A percentile compares a stretch with the other conserved stretches of the same genome.
Evolutionary conservation across 2,888 invertebrate genomes (phyloP).

Genomic region (Synergus umbraculus): DNA sequence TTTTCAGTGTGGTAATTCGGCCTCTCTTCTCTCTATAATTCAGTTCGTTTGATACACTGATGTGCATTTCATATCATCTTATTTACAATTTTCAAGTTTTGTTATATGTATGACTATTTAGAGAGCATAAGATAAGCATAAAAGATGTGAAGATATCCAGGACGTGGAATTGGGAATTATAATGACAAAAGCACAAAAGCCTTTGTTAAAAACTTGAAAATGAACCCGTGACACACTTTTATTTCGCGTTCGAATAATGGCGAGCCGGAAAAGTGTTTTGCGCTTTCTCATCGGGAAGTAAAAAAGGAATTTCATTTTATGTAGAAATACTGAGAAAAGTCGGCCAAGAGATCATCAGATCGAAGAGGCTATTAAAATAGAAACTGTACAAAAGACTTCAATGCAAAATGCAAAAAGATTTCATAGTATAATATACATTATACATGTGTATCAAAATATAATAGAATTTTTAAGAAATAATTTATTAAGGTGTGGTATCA

Average conservation of each 20-base stretch:
- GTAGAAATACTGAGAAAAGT: conserved; percentile 19
- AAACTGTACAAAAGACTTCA: background rate
- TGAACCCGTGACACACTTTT: conserved; percentile 55
- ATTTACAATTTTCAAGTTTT: background rate
- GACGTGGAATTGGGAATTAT: conserved; percentile 55
- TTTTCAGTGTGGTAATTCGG: too few relatives aligned
- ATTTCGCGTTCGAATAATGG: conserved; percentile 46
- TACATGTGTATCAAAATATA: too few relatives aligned
- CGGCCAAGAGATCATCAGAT: background rate
- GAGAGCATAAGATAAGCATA: background rate
- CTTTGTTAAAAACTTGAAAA: conserved; percentile 56
- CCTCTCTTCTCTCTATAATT: too few relatives aligned
- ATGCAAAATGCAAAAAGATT: background rate
- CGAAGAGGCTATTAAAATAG: conserved; percentile 7
- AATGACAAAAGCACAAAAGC: conserved; percentile 59
- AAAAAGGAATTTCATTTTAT: background rate
- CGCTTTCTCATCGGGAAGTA: background rate
- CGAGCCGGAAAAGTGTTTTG: conserved; percentile 2
- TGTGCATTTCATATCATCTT: too few relatives aligned
- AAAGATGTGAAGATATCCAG: conserved; percentile 44
- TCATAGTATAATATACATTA: too few relatives aligned
- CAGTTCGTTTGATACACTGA: too few relatives aligned
- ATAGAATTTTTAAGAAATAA: background rate
- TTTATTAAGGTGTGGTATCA: background rate
- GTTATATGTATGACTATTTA: background rate